Conservation (phyloP, 2,888 invertebrate species). For the Pemphredon lugubris region DNA sequence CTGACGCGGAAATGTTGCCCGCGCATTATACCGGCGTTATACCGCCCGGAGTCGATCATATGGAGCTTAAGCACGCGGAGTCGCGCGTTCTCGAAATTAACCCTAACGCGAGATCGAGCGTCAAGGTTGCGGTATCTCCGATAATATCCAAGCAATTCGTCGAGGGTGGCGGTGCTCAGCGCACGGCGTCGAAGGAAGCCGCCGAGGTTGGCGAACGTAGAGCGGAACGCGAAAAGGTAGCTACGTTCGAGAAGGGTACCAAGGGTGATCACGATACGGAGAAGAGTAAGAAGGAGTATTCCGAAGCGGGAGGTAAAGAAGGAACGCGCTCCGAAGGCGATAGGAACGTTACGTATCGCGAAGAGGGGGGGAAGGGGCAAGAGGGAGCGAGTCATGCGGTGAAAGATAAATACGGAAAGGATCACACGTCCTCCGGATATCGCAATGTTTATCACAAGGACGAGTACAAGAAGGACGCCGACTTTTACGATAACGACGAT, state of each 20-base stretch:
- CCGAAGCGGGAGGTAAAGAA: slow-evolving; percentile 75
- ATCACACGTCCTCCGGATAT: slow-evolving; percentile 86
- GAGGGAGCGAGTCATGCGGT: slow-evolving; percentile 81
- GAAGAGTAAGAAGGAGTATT: slow-evolving; percentile 82
- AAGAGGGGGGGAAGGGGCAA: slow-evolving; percentile 80
- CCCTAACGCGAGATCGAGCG: slow-evolving; percentile 8
- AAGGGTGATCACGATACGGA: slow-evolving; percentile 83
- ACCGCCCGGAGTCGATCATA: slow-evolving; percentile 78
- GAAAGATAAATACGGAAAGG: slow-evolving; percentile 83
- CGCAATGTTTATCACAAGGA: slow-evolving; percentile 88
- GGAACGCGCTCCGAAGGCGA: slow-evolving; percentile 80
- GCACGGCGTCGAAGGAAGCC: slow-evolving; percentile 81
- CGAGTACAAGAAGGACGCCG: slow-evolving; percentile 88
- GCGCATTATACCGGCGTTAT: slow-evolving; percentile 73
- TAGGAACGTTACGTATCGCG: slow-evolving; percentile 80
- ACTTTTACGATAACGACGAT: slow-evolving; percentile 88
- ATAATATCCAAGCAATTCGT: not conserved
- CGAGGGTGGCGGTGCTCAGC: slow-evolving; percentile 78
- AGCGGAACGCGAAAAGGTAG: slow-evolving; percentile 82
- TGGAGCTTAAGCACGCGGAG: slow-evolving; percentile 68
- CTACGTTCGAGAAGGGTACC: slow-evolving; percentile 83
- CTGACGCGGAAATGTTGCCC: slow-evolving; percentile 79
- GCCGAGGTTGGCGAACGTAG: too few species aligned
- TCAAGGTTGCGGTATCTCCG: not conserved
- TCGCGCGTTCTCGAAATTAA: slow-evolving; percentile 15